Evolutionary conservation across 2,888 invertebrate genomes (phyloP).

Genomic region (Ptychoptera contaminata): DNA sequence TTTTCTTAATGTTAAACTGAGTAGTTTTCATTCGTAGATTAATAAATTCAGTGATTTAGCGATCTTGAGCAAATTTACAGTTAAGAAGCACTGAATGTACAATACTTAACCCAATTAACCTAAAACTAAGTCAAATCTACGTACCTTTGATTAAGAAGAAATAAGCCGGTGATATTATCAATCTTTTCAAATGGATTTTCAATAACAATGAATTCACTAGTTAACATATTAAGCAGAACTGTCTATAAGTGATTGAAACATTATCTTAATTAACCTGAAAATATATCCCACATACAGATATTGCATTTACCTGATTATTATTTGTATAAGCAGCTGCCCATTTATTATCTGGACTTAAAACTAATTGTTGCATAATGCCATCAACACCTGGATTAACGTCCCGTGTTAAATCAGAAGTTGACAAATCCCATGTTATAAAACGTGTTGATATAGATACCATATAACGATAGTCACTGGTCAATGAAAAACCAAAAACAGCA

Average conservation of each 20-base stretch:
- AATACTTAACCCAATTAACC: not conserved
- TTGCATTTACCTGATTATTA: slow-evolving; percentile 52
- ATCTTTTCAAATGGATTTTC: slow-evolving; percentile 64
- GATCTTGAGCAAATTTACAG: too few species aligned
- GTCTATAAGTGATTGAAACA: slow-evolving; percentile 40
- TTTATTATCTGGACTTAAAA: slow-evolving; percentile 86
- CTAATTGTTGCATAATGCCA: slow-evolving; percentile 90
- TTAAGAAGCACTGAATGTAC: not conserved
- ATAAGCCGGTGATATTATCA: slow-evolving; percentile 42
- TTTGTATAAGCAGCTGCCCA: slow-evolving; percentile 93
- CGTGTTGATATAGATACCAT: slow-evolving; percentile 93
- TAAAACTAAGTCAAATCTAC: not conserved
- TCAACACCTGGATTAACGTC: slow-evolving; percentile 87
- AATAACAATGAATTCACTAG: slow-evolving; percentile 79
- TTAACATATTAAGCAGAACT: slow-evolving; percentile 78
- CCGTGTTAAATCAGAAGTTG: slow-evolving; percentile 86
- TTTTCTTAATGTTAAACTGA: too few species aligned
- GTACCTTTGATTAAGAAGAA: slow-evolving; percentile 45
- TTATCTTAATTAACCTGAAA: slow-evolving; percentile 7
- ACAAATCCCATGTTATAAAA: slow-evolving; percentile 93
- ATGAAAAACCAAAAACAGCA: slow-evolving; percentile 82
- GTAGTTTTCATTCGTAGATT: too few species aligned
- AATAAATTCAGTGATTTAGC: too few species aligned
- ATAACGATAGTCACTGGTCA: slow-evolving; percentile 81
- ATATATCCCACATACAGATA: slow-evolving; percentile 9